A percentile compares a stretch with the other conserved stretches of the same genome.
These are phyloP conservation scores for Triplophysa siluroides DNA, from an alignment of 2,113 vertebrate genomes.

Conservation along the genomic window DNA sequence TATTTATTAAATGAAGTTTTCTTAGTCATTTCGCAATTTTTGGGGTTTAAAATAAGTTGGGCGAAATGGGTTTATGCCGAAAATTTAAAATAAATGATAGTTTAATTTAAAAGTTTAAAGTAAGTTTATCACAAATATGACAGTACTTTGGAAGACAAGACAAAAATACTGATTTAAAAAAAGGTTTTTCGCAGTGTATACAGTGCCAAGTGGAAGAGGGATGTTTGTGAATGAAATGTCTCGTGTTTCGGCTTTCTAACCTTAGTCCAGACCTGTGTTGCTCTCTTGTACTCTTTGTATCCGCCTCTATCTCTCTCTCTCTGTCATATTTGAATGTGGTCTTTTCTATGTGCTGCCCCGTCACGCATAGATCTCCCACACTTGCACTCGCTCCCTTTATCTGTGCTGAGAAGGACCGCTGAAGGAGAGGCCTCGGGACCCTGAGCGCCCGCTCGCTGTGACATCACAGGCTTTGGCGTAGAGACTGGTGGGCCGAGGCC, in stretches of 20 bases:
- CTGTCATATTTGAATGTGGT: constrained; percentile 48
- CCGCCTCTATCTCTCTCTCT: constrained; percentile 28
- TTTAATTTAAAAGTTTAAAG: too few species aligned
- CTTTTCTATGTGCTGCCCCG: constrained; percentile 44
- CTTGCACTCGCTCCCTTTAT: constrained; percentile 41
- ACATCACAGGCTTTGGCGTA: constrained; percentile 11
- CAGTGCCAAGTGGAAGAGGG: constrained; percentile 49
- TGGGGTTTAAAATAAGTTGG: too few species aligned
- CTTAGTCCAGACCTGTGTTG: constrained; percentile 34
- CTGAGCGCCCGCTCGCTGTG: constrained; percentile 34
- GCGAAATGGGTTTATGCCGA: too few species aligned
- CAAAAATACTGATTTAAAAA: constrained; percentile 37
- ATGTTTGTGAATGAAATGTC: constrained; percentile 57
- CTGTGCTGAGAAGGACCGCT: constrained; percentile 11
- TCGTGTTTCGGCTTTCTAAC: constrained; percentile 52
- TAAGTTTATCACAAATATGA: too few species aligned
- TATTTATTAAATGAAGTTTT: too few species aligned
- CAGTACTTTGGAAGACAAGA: neutral
- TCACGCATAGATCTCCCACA: constrained; percentile 46
- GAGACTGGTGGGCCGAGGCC: constrained; percentile 30
- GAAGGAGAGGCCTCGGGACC: constrained; percentile 16
- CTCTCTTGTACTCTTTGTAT: constrained; percentile 33
- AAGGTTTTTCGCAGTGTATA: constrained; percentile 39
- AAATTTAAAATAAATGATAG: too few species aligned
- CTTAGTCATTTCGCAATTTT: too few species aligned